Evolutionary conservation across 2,797 vertebrate species (phyloP), one percentile per base, ranked within the genome.

Genomic region (Numenius phaeopus): DNA sequence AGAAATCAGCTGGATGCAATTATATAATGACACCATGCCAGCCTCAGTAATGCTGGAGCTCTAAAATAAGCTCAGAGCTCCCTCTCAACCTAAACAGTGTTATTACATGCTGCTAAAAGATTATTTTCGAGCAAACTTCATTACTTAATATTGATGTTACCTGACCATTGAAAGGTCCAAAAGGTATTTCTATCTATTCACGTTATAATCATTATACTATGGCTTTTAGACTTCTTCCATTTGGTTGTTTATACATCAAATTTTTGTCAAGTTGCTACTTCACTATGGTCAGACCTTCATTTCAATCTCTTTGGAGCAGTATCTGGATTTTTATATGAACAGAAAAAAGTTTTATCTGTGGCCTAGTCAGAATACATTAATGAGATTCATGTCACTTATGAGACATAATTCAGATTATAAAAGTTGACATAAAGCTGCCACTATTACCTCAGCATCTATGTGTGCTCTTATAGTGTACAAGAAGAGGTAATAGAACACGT

Each of bases 1-100:
- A 76, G 49, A 78, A 73, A 88, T 83, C 90, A 84, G 57, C 67
- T 91, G 92, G 75, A 94, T 92, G 37, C 39, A 82, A 89, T 87
- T 92, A 70, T 10, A 32, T 27, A 37, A 67, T 15, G 59, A 83
- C 52, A 93, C 24, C 8, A 29, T 10, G 7, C 59, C 65, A 87
- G 52, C 20, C 65, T 59, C 62, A 65, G 57, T 40, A 83, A 83
- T 0, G 1, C 40, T 12, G 17, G 32, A 80, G 57, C 23, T 82
- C 19, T 27, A 87, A 61, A 46, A 78, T 61, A 58, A 92, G 70
- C 64, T 86, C 79, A 87, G 75, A 92, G 83, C 81, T 97, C 82
- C 87, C 80, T 88, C 82, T 92, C 62, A 89, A 55, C 10, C n/a
- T 59, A 77, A 49, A 59, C n/a, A 47, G n/a, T 80, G 69, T 42